A percentile compares a stretch with the other conserved stretches of the same genome.
Evolutionary conservation across 2,797 vertebrate genomes (phyloP).

Genomic region (Macrochelys suwanniensis): DNA sequence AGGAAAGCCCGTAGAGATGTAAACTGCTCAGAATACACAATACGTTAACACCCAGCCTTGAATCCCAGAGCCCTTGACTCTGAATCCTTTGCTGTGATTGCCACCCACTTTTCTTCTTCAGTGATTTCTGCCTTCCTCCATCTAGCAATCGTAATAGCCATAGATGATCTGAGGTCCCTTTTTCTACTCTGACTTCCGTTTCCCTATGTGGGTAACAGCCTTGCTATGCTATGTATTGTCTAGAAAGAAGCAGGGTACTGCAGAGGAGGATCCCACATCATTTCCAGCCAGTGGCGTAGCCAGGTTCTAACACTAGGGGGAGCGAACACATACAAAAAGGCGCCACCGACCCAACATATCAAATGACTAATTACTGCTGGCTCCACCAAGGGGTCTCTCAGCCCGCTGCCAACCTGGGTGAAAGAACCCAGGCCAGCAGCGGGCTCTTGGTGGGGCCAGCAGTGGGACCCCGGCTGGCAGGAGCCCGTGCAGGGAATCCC

Average conservation of each 20-base stretch:
- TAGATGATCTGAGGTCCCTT: neutral
- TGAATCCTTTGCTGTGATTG: rapidly evolving
- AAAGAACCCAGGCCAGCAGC: too few species aligned
- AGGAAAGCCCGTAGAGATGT: neutral
- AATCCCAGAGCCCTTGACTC: neutral
- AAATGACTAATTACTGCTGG: too few species aligned
- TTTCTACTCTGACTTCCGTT: neutral
- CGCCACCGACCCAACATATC: too few species aligned
- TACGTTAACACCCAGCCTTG: neutral
- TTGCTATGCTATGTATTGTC: neutral
- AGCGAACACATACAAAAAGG: too few species aligned
- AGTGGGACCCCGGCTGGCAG: too few species aligned
- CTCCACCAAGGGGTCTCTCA: too few species aligned
- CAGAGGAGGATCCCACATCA: neutral
- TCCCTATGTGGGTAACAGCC: neutral
- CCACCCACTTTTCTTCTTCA: neutral
- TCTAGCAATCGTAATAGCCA: neutral
- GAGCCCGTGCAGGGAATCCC: too few species aligned
- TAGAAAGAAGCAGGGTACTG: neutral
- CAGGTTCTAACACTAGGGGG: too few species aligned
- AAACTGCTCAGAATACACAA: neutral
- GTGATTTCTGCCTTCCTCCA: neutral
- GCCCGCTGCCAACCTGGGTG: too few species aligned
- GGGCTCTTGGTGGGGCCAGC: too few species aligned
- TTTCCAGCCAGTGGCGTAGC: neutral